Percentiles rank a stretch among this genome's conserved stretches.
phyloP scores from a whole-genome alignment of 2,797 vertebrate species.

The Erethizon dorsatum region DNA sequence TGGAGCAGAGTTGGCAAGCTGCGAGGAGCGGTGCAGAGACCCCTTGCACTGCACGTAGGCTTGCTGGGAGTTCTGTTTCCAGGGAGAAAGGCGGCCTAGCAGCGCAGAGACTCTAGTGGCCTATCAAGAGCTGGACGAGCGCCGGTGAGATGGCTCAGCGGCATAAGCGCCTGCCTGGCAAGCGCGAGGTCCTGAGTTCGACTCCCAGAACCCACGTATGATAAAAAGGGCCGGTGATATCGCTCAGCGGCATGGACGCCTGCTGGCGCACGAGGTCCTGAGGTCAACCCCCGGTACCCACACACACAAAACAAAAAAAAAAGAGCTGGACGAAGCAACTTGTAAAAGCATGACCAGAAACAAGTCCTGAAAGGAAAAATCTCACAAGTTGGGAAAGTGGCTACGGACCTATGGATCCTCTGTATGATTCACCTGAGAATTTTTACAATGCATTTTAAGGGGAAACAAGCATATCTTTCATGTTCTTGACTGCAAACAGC shows the following conservation, averaged over 20 bases:
- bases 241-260: no score
- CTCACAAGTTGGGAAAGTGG: not conserved
- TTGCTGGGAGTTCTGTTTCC: not conserved
- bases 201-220: no score
- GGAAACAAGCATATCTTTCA: constrained; percentile 29
- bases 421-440: constrained; percentile 26
- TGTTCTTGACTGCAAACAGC: constrained; percentile 55
- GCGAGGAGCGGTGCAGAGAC: not conserved
- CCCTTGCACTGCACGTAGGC: not conserved
- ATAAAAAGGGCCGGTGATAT: no score
- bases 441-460: not conserved
- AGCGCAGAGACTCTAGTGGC: not conserved
- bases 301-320: no score
- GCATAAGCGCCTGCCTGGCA: no score
- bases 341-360: not conserved
- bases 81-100: not conserved
- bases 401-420: not conserved
- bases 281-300: no score
- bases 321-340: not conserved
- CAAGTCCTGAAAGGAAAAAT: not conserved
- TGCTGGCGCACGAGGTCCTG: no score
- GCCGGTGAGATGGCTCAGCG: no score
- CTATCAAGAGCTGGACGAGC: not conserved
- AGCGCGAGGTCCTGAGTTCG: no score
- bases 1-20: not conserved